phyloP scores from a whole-genome alignment of 92 coral and sea anemone species.

The Palythoa grandiflora region DNA sequence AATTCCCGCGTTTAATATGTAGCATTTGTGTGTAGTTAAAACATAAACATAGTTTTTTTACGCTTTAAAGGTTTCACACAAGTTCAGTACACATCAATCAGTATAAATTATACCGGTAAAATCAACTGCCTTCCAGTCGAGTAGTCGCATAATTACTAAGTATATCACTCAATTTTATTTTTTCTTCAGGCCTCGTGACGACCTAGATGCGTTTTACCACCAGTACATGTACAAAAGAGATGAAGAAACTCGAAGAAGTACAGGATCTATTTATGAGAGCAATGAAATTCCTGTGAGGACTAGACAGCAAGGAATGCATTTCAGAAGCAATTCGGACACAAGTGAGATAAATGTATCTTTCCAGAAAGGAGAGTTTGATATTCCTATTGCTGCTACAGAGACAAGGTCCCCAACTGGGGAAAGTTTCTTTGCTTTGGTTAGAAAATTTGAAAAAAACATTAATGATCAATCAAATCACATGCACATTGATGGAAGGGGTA shows the following conservation, averaged over 20 bases:
- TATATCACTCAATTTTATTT: background rate
- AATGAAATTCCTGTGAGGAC: constrained; percentile 72
- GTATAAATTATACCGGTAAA: background rate
- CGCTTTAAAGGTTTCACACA: constrained; percentile 21
- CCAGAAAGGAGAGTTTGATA: constrained; percentile 56
- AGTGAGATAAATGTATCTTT: constrained; percentile 84
- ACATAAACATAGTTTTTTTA: background rate
- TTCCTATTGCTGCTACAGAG: constrained; percentile 55
- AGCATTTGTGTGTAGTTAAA: background rate
- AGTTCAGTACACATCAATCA: constrained; percentile 22
- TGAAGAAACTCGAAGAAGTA: constrained; percentile 89
- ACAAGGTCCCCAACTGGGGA: constrained; percentile 96
- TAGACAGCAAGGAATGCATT: constrained; percentile 77
- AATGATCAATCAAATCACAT: constrained; percentile 66
- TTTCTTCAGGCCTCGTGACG: constrained; percentile 76
- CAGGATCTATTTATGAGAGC: constrained; percentile 93
- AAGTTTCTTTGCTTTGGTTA: constrained; percentile 88
- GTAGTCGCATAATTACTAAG: background rate
- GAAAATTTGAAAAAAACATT: constrained; percentile 88
- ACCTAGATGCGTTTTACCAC: constrained; percentile 64
- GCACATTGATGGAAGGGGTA: constrained; percentile 43
- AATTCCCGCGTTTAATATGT: background rate
- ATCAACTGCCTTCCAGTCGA: constrained; percentile 23
- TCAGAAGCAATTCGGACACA: constrained; percentile 92
- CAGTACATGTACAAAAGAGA: constrained; percentile 78